Evolutionary conservation across 2,888 invertebrate genomes (phyloP).

Genomic region (Neocrepidodera transversa): DNA sequence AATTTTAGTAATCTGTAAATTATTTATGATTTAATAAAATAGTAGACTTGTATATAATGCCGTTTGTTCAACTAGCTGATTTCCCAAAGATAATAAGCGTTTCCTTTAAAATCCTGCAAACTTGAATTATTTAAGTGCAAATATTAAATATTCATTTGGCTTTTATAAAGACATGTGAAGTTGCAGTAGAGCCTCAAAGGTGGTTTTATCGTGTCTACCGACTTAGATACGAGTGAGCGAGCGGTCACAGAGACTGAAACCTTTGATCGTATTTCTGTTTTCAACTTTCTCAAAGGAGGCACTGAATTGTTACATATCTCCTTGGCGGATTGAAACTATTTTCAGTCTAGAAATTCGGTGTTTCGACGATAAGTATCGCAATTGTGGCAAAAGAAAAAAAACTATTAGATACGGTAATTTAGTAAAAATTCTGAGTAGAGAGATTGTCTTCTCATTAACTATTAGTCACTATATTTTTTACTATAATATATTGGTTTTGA

Average conservation of each 20-base stretch:
- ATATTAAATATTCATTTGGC: slow-evolving; percentile 25
- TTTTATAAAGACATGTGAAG: slow-evolving; percentile 29
- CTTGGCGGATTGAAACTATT: slow-evolving; percentile 28
- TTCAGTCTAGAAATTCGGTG: slow-evolving; percentile 12
- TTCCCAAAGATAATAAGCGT: no score
- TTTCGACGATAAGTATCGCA: background rate
- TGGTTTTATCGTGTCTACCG: slow-evolving; percentile 35
- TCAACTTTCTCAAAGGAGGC: slow-evolving; percentile 42
- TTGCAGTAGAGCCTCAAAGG: slow-evolving; percentile 31
- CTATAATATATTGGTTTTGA: no score
- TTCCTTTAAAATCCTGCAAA: no score
- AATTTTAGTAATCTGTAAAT: no score
- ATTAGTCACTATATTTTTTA: no score
- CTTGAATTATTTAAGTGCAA: slow-evolving; percentile 18
- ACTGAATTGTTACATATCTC: slow-evolving; percentile 42
- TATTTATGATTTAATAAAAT: no score
- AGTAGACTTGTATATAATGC: no score
- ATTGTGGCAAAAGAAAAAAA: no score
- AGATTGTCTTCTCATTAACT: no score
- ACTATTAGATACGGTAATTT: no score
- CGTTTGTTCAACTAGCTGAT: no score
- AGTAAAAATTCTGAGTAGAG: no score
- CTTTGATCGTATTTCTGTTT: slow-evolving; percentile 47
- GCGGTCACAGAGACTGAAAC: slow-evolving; percentile 39
- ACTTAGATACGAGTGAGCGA: slow-evolving; percentile 44